Conservation (phyloP, 1,140 invertebrate species). For the Rhagoletis zephyria region DNA sequence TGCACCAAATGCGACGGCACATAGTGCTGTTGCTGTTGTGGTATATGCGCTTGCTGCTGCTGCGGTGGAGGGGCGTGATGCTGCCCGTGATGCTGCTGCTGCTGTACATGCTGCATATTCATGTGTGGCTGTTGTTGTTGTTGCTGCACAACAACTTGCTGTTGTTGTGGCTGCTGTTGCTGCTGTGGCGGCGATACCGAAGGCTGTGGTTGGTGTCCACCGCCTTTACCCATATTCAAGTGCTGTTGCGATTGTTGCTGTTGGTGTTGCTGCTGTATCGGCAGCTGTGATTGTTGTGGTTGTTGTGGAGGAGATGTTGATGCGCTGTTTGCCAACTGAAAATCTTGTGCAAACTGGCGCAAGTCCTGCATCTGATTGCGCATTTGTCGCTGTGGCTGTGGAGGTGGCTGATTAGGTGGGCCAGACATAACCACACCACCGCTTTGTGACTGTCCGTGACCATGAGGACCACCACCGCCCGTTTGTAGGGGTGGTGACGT, state of each 20-base stretch:
- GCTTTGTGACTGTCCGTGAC: conserved; percentile 54
- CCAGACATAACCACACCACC: conserved; percentile 56
- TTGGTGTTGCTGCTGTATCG: conserved; percentile 58
- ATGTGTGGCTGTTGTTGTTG: conserved; percentile 69
- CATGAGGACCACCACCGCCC: conserved; percentile 57
- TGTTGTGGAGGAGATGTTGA: conserved; percentile 63
- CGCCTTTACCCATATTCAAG: conserved; percentile 65
- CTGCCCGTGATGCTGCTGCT: conserved; percentile 57
- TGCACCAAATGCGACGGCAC: conserved; percentile 61
- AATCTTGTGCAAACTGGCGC: conserved; percentile 70
- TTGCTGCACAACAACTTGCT: conserved; percentile 61
- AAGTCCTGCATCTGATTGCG: conserved; percentile 68
- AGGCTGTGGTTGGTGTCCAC: conserved; percentile 61
- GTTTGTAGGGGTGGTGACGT: conserved; percentile 68
- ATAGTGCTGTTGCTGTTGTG: conserved; percentile 65
- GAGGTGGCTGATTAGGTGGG: conserved; percentile 60
- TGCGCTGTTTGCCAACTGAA: conserved; percentile 63
- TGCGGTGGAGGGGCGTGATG: conserved; percentile 72
- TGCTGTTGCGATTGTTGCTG: conserved; percentile 63
- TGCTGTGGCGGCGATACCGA: conserved; percentile 66
- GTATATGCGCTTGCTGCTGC: conserved; percentile 68
- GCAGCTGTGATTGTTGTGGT: conserved; percentile 62
- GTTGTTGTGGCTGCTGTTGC: conserved; percentile 70
- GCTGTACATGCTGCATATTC: conserved; percentile 58
- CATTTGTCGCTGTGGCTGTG: conserved; percentile 67